Evolutionary conservation across 2,113 vertebrate genomes (phyloP).

Genomic region (Cisticola juncidis): DNA sequence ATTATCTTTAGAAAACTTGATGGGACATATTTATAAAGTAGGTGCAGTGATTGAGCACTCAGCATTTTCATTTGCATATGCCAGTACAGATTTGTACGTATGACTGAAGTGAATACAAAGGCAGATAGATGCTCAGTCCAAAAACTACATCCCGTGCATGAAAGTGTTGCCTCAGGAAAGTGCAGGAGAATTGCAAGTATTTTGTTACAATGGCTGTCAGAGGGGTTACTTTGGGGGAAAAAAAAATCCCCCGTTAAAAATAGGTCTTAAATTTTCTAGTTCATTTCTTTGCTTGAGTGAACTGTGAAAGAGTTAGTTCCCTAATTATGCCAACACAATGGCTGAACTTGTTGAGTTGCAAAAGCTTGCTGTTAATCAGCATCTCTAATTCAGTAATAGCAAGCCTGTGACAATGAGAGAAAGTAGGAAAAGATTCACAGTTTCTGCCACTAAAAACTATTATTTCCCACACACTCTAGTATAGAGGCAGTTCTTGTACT

Average conservation of each 20-base stretch:
- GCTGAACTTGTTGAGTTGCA: background rate
- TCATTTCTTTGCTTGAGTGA: background rate
- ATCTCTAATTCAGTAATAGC: background rate
- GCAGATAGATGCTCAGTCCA: background rate
- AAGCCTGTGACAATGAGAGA: background rate
- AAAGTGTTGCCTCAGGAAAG: background rate
- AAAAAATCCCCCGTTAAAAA: background rate
- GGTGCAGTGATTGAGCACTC: background rate
- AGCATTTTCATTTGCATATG: background rate
- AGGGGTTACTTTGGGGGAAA: accelerated
- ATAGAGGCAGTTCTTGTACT: background rate
- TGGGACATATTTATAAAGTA: background rate
- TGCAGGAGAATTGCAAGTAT: background rate
- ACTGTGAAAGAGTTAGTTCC: conserved; percentile 28
- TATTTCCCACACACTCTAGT: background rate
- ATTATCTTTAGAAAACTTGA: background rate
- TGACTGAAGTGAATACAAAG: background rate
- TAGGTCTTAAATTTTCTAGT: conserved; percentile 25
- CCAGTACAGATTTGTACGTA: background rate
- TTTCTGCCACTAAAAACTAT: background rate
- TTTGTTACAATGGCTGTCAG: background rate
- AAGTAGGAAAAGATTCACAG: background rate
- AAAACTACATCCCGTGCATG: background rate
- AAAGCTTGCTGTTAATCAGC: conserved; percentile 39
- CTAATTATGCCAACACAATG: conserved; percentile 37